A percentile compares a stretch with the other conserved stretches of the same genome.
Conservation (phyloP, 2,797 vertebrate species). For the Betta splendens region DNA sequence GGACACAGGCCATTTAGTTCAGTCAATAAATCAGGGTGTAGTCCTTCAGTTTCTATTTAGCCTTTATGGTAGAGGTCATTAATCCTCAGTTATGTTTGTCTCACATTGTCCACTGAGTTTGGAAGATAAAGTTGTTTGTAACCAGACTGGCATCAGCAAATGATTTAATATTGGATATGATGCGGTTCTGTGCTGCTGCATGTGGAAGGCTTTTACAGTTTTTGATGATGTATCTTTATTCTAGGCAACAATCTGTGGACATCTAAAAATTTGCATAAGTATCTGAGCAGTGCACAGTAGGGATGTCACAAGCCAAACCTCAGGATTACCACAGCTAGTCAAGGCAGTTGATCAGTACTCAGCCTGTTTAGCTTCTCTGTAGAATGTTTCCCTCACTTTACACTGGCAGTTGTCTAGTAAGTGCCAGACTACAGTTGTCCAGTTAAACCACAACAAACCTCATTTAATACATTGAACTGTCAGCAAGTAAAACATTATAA, state of each 20-base stretch:
- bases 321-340: neutral
- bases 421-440: neutral
- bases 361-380: neutral
- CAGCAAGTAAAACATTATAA: slow-evolving; percentile 3
- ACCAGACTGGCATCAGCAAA: slow-evolving; percentile 7
- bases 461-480: neutral
- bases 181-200: neutral
- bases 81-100: slow-evolving; percentile 17
- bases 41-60: slow-evolving; percentile 46
- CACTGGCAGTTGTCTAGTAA: neutral
- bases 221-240: neutral
- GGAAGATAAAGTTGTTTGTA: neutral
- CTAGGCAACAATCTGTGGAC: neutral
- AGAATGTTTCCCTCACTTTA: neutral
- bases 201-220: neutral
- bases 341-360: neutral
- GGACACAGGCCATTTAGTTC: slow-evolving; percentile 64
- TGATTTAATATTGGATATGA: slow-evolving; percentile 3
- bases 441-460: neutral
- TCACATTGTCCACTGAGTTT: slow-evolving; percentile 4
- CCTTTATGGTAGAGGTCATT: slow-evolving; percentile 48
- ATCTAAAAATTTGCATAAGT: neutral
- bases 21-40: slow-evolving; percentile 65
- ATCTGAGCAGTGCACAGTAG: neutral
- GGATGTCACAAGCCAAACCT: neutral